These are phyloP conservation scores for Shargacucullia verbasci DNA, from an alignment of 2,888 invertebrate species.

Conservation along the genomic window DNA sequence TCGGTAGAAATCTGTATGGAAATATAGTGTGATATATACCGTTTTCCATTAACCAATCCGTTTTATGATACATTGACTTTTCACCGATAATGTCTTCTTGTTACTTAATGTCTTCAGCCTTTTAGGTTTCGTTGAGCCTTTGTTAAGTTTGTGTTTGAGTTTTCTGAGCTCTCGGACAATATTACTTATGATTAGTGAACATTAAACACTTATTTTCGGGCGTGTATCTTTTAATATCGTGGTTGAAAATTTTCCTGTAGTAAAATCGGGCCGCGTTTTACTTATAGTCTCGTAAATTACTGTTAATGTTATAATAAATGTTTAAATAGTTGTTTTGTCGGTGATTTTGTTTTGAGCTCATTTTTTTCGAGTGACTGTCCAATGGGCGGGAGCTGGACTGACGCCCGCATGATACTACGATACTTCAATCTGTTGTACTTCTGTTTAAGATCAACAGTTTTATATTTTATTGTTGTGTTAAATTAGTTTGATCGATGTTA, in stretches of 20 bases:
- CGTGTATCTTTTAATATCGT: constrained; percentile 24
- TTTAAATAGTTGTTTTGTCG: constrained; percentile 48
- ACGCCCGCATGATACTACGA: constrained; percentile 72
- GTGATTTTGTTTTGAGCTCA: constrained; percentile 71
- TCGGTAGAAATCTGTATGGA: constrained; percentile 66
- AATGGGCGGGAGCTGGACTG: constrained; percentile 73
- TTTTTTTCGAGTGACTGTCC: constrained; percentile 70
- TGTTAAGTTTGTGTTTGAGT: constrained; percentile 73
- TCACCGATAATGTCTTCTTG: constrained; percentile 59
- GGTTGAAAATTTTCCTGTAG: constrained; percentile 28
- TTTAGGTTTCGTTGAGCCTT: constrained; percentile 71
- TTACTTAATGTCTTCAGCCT: constrained; percentile 64
- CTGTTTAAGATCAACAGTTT: constrained; percentile 17
- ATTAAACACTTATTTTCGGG: constrained; percentile 9
- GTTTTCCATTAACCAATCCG: constrained; percentile 65
- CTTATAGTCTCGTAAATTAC: constrained; percentile 28
- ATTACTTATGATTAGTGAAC: constrained; percentile 48
- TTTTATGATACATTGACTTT: constrained; percentile 56
- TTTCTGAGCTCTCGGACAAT: constrained; percentile 71
- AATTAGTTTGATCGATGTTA: constrained; percentile 41
- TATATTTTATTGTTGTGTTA: constrained; percentile 31
- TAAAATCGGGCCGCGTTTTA: constrained; percentile 26
- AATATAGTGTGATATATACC: constrained; percentile 61
- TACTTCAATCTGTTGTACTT: constrained; percentile 53
- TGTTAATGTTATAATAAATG: constrained; percentile 36